Base-by-base conservation (phyloP, 1,140 invertebrate genomes). In the Drosophila willistoni region DNA sequence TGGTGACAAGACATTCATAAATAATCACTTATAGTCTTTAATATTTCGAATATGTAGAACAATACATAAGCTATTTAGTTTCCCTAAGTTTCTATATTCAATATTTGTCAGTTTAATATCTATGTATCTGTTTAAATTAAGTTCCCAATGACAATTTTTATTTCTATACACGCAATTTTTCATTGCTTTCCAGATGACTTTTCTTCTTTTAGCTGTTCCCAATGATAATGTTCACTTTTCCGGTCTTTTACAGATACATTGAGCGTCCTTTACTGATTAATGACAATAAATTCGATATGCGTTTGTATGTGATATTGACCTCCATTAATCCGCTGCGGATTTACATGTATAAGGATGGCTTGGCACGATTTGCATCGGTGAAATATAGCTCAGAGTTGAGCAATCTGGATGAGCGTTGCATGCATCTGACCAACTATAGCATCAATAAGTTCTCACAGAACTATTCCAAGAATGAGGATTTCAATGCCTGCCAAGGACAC, bases 391-490 rank as follows among this genome's bases (percentile, higher is more conserved):
- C 96, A 61, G 96, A 97, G 84, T 92, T 95, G 41, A 94, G 95
- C 69, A 96, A 95, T 71, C 93, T 98, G 61, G 95, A 95, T 89
- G 97, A 99, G 92, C 94, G 97, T 55, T 99, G 96, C 92, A 99
- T 99, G 97, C 98, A 99, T 94, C 94, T 99, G 72, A 99, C 99
- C 29, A 99, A 99, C 93, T 99, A 99, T 93, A 98, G 97, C 81
- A 97, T 99, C 73, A 99, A 99, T 93, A 99, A 98, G 93, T 94
- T 96, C 60, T 97, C 96, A 57, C 95, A 96, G 69, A 95, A 95
- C 34, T 98, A 98, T 92, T 95, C 96, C 1, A 95, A 95, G 68
- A 98, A 98, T 93, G 96, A 97, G 89, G 96, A 97, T 93, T 96
- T 96, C 5, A 94, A 96, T 55, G 95, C 96, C 1, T 97, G 96